Percentiles rank a stretch among this genome's conserved stretches.
These are phyloP conservation scores for Amphiduros pacificus DNA, from an alignment of 2,888 invertebrate species.

Conservation along the genomic window DNA sequence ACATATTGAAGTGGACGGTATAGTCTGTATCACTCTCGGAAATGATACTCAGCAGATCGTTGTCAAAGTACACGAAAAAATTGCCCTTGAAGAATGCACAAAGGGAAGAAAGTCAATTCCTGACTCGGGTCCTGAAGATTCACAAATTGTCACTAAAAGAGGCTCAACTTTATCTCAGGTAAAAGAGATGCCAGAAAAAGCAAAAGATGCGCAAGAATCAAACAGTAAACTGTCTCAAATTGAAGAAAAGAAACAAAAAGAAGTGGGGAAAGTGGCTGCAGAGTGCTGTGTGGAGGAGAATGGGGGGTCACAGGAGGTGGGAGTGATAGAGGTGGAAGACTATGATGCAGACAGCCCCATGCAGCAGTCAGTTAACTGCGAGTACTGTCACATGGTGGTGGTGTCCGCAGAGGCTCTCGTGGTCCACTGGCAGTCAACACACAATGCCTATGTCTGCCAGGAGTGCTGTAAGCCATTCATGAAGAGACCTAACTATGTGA, in stretches of 20 bases:
- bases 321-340: not conserved
- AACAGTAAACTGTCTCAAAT: not conserved
- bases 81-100: constrained; percentile 1
- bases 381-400: not conserved
- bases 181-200: too few relatives aligned
- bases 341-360: not conserved
- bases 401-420: not conserved
- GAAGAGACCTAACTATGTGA: not conserved
- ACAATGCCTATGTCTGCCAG: not conserved
- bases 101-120: not conserved
- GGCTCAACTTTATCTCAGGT: too few relatives aligned
- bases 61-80: constrained; percentile 27
- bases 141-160: not conserved
- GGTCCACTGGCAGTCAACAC: not conserved
- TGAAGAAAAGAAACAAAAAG: too few relatives aligned
- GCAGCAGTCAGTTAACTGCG: not conserved
- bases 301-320: not conserved
- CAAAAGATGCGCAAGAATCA: too few relatives aligned
- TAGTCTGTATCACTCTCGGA: constrained; percentile 22
- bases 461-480: not conserved
- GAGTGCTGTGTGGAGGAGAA: too few relatives aligned
- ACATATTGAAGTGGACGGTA: constrained; percentile 27
- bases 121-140: not conserved
- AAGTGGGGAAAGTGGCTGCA: too few relatives aligned
- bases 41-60: constrained; percentile 25